Evolutionary conservation across 2,113 vertebrate species (phyloP), one percentile per base, ranked within the genome.

Genomic region (Carlito syrichta): DNA sequence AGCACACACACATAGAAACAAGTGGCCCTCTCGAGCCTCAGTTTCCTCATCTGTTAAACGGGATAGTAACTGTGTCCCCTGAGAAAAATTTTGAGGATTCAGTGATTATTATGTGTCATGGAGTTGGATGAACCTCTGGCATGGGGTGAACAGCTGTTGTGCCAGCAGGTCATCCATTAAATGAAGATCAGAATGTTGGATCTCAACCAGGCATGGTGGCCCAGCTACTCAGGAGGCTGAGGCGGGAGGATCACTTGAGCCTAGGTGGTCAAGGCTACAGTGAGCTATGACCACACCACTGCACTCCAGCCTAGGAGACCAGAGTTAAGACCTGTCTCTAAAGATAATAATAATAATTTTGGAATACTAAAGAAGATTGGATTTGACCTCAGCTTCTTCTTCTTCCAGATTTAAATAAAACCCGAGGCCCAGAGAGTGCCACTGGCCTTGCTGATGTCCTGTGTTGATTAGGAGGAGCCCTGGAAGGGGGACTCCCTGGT

Each of bases 1-100:
- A 0, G 6, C 16, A 16, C 1, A 1, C 14, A 4, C 43, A 7
- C 25, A 43, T 0, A 7, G 10, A 23, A 25, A 5, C 6, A 6
- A 0, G 0, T 5, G 27, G 2, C 43, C 43, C 12, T 23, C 60
- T 25, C 7, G 0, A 0, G 1, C 13, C 54, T 35, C 5, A 9
- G 63, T 27, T 38, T 81, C 30, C 48, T 66, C 8, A 50, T 17
- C 45, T 54, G 81, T 40, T 8, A 40, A 35, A 19, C 0, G 19
- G 58, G n/a, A 25, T 32, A 6, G 35, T 9, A 13, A 52, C 0
- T 32, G 56, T 5, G 9, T 8, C 4, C 38, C 16, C 5, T 38
- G 52, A 35, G 3, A 5, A 16, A 32, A 23, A 23, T 16, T 2
- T 3, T 0, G 7, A 27, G 45, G 56, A 56, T 3, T n/a, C 4